These are phyloP conservation scores for Lithophane ornitopus DNA, from an alignment of 2,888 invertebrate species.

Conservation along the genomic window DNA sequence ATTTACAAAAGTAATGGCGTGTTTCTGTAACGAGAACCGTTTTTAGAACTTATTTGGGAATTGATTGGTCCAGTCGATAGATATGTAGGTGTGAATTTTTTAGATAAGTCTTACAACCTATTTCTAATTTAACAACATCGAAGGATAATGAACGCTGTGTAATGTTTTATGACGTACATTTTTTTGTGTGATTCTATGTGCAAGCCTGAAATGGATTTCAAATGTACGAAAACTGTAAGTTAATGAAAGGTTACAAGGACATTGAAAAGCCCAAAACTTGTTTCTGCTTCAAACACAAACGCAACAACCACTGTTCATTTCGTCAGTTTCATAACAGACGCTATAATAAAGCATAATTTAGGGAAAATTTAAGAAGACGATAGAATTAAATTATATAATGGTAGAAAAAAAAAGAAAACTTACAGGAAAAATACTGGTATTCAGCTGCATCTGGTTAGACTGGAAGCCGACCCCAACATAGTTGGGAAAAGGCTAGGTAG, in stretches of 20 bases:
- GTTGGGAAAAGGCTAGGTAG: too few species aligned
- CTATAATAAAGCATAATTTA: too few species aligned
- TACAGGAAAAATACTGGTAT: too few species aligned
- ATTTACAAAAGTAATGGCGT: constrained; percentile 63
- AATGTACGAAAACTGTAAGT: constrained; percentile 24
- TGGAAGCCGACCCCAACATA: too few species aligned
- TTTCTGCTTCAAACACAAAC: constrained; percentile 28
- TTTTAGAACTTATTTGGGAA: constrained; percentile 45
- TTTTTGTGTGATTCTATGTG: constrained; percentile 23
- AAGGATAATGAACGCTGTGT: constrained; percentile 26
- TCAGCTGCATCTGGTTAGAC: too few species aligned
- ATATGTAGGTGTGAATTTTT: constrained; percentile 40
- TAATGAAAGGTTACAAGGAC: constrained; percentile 38
- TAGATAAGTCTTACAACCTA: constrained; percentile 34
- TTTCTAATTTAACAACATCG: constrained; percentile 22
- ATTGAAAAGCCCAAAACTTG: constrained; percentile 34
- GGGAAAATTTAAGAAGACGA: background rate
- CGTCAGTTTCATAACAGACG: constrained; percentile 1
- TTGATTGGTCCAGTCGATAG: constrained; percentile 33
- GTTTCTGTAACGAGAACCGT: constrained; percentile 47
- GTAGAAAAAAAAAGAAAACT: too few species aligned
- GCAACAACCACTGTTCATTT: constrained; percentile 22
- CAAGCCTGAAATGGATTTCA: constrained; percentile 29
- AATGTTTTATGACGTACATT: constrained; percentile 19
- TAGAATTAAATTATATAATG: background rate